Conservation (phyloP, 1,140 invertebrate species). For the Aphelenchoides avenae region DNA sequence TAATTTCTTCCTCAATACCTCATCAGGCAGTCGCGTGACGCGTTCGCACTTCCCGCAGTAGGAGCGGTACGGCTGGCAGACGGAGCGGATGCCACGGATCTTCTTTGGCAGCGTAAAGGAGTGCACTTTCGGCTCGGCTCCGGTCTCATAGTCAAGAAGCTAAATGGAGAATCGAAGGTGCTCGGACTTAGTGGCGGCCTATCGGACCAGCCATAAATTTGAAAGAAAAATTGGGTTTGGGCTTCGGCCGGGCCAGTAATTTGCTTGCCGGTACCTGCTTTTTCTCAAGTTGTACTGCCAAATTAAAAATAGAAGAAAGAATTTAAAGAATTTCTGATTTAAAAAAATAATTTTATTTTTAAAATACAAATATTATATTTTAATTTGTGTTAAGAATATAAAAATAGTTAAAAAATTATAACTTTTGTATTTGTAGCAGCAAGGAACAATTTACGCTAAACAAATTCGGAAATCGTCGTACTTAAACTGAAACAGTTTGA, state of each 20-base stretch:
- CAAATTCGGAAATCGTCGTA: too few species aligned
- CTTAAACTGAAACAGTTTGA: too few species aligned
- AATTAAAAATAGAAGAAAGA: slow-evolving; percentile 2
- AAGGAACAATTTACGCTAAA: too few species aligned
- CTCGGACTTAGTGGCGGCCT: background rate
- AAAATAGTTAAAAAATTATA: too few species aligned
- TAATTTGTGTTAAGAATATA: too few species aligned
- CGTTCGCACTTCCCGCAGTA: slow-evolving; percentile 48
- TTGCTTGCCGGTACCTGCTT: too few species aligned
- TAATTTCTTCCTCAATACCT: slow-evolving; percentile 18
- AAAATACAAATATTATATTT: background rate
- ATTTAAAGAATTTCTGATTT: background rate
- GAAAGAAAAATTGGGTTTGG: too few species aligned
- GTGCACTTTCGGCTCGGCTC: slow-evolving; percentile 16
- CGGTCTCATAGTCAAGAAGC: slow-evolving; percentile 28
- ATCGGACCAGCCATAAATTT: background rate
- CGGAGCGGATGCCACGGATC: slow-evolving; percentile 38
- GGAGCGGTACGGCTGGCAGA: slow-evolving; percentile 44
- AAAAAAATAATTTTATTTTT: background rate
- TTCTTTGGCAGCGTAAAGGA: slow-evolving; percentile 6
- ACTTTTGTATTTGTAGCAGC: too few species aligned
- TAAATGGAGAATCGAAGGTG: background rate
- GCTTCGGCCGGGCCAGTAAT: too few species aligned
- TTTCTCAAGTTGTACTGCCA: too few species aligned
- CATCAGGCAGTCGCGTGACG: slow-evolving; percentile 15